A percentile compares a stretch with the other conserved stretches of the same genome.
Evolutionary conservation across 2,113 vertebrate species (phyloP).

Genomic region (Gnathonemus echidnorhynchus): DNA sequence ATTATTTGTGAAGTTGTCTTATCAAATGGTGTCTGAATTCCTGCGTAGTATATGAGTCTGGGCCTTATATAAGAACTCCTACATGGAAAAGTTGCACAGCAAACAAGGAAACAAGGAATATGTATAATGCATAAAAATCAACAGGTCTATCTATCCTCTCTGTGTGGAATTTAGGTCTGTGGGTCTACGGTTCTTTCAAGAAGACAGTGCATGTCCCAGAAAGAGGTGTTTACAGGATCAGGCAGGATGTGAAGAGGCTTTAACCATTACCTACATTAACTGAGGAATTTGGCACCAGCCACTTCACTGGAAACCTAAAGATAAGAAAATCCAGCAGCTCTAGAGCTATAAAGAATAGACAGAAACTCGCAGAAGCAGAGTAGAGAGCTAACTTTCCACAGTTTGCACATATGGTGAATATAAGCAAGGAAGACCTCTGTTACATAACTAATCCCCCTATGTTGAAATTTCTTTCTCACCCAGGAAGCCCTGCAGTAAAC

Average conservation of each 20-base stretch:
- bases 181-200: background rate
- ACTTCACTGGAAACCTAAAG: background rate
- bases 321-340: background rate
- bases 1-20: background rate
- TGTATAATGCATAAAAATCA: background rate
- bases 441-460: background rate
- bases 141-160: background rate
- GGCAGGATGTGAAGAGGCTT: background rate
- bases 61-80: background rate
- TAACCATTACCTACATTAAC: conserved; percentile 12
- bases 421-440: background rate
- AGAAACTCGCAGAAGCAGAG: background rate
- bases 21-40: background rate
- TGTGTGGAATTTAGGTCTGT: background rate
- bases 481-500: background rate
- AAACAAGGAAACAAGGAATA: background rate
- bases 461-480: background rate
- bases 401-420: background rate
- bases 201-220: background rate
- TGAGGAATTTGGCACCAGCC: background rate
- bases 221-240: background rate
- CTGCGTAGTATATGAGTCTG: background rate
- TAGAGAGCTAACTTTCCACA: background rate
- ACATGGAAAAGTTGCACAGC: background rate
- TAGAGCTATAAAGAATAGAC: background rate